Base-by-base conservation (phyloP, 2,888 invertebrate species). In the Apodemia zela region DNA sequence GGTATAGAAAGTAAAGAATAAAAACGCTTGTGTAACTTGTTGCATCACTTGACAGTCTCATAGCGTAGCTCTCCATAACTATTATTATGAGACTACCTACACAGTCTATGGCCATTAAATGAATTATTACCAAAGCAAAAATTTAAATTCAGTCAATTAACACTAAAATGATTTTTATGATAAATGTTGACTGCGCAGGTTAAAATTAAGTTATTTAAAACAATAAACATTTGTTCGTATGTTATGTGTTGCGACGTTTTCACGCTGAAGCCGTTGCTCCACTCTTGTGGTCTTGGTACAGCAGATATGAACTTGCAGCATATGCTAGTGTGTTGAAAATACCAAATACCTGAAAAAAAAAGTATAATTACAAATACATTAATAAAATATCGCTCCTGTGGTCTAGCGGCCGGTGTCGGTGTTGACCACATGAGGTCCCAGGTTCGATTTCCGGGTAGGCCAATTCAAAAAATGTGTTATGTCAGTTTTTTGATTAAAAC, bases 261-360 rank as follows among this genome's bases (percentile, higher is more conserved):
- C 54, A 68, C 67, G 68, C 68, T 3, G 68, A 65, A 72, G 75
- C 73, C 45, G 78, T 66, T 49, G 72, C 71, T 58, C 82, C 69
- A 70, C 89, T 93, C 80, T 94, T 95, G 89, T 95, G 95, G 76
- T 97, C 96, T 75, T 94, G 81, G 86, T 93, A 95, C 71, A 97
- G 89, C 76, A 97, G 93, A 85, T 95, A 96, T 33, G 96, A 87
- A 71, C 96, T 96, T 67, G 93, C 94, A 45, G 93, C 96, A 76
- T 97, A 98, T 29, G 95, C 96, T 63, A 95, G 74, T 59, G 95
- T 95, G 85, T 97, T 97, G 85, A 97, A 94, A 51, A 97, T 81
- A 65, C 96, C 97, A 79, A 97, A 97, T 62, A 95, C 93, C 96
- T 96, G 88, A 15, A 69, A 89, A 86, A 73, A 69, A 71, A 65